A percentile compares a stretch with the other conserved stretches of the same genome.
These are phyloP conservation scores for Platysternon megacephalum DNA, from an alignment of 2,113 vertebrate genomes.

Conservation along the genomic window DNA sequence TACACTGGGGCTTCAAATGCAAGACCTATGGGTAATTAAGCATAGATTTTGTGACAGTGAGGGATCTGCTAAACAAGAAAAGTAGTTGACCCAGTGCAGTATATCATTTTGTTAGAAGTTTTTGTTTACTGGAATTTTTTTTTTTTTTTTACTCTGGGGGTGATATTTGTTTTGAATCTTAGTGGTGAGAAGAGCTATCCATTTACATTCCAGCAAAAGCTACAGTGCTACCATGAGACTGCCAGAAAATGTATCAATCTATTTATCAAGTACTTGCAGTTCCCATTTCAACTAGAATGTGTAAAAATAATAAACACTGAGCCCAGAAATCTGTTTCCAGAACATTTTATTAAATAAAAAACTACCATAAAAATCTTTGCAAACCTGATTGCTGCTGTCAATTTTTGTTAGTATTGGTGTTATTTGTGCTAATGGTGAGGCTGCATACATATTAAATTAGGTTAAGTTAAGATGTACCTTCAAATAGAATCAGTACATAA, in stretches of 20 bases:
- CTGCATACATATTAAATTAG: not conserved
- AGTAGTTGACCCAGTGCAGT: not conserved
- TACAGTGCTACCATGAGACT: not conserved
- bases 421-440: slow-evolving; percentile 11
- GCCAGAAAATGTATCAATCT: not conserved
- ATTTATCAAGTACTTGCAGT: not conserved
- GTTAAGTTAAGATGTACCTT: not conserved
- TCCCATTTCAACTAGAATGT: slow-evolving; percentile 4
- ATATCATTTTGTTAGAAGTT: not conserved
- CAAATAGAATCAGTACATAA: not conserved
- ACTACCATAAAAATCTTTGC: not conserved
- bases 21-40: not conserved
- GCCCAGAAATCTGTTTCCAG: not conserved
- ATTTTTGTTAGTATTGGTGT: not conserved
- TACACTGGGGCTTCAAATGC: not conserved
- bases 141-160: not conserved
- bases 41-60: not conserved
- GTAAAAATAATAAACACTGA: slow-evolving; percentile 20
- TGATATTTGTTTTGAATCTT: accelerated
- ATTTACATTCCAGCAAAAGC: not conserved
- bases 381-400: not conserved
- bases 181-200: not conserved
- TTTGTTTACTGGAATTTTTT: not conserved
- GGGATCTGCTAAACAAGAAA: not conserved
- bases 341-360: slow-evolving; percentile 41